Evolutionary conservation across 2,797 vertebrate species (phyloP), one percentile per base, ranked within the genome.

Genomic region (Danio choprae): DNA sequence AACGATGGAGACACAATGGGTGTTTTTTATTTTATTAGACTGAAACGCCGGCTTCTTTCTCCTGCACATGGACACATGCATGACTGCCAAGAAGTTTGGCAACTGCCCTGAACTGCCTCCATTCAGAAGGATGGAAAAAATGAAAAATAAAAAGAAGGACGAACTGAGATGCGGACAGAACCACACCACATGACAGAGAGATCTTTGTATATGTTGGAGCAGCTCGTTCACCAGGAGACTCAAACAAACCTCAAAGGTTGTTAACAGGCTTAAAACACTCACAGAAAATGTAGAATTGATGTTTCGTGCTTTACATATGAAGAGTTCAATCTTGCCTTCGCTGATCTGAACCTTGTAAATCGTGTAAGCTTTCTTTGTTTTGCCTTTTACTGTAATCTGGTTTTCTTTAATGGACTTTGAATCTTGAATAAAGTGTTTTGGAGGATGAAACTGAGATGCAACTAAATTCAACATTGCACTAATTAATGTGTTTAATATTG

Each of bases 341-440:
- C 9, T 58, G 12, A 36, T 56, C 48, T 59, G 40, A 77, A 77
- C 41, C 22, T 68, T 68, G 29, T 69, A 6, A 59, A 50, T n/a
- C 3, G n/a, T 44, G 51, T 69, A 56, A 18, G 22, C 44, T 12
- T 48, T 46, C 7, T 68, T 20, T 68, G 40, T 58, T 46, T 36
- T 68, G 43, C 11, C 53, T 58, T n/a, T 68, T 59, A 70, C 9
- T 79, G 53, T 79, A 71, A 71, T 50, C 18, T 79, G 36, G 2
- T 40, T 69, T 68, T 69, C 8, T 58, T 59, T 38, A 40, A 59
- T 48, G 9, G 20, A 55, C 18, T 55, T 18, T 65, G 9, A 68
- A 67, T n/a, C 16, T 69, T 79, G 18, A 79, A 79, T 79, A 79
- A 70, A 79, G 18, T 79, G 56, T 62, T 70, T 62, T 62, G 43